These are phyloP conservation scores for Gouania willdenowi DNA, from an alignment of 2,797 vertebrate genomes.

Conservation along the genomic window DNA sequence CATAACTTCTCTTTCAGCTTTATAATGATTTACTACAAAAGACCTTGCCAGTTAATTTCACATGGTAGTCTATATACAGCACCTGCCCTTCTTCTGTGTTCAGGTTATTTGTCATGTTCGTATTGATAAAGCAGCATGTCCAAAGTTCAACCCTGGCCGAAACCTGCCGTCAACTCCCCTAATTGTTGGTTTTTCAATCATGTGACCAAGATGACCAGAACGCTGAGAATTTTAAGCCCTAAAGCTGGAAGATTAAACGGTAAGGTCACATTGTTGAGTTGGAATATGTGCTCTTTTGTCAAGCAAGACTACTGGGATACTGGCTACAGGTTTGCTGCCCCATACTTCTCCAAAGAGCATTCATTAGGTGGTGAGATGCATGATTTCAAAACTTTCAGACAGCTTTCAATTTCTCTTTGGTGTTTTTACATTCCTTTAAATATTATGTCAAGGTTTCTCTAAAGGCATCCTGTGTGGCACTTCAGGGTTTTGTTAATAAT, in stretches of 20 bases:
- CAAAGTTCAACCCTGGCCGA: conserved; percentile 56
- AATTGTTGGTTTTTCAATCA: conserved; percentile 16
- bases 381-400: conserved; percentile 4
- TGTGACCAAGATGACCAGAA: conserved; percentile 41
- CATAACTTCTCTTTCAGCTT: conserved; percentile 41
- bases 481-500: conserved; percentile 1
- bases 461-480: neutral
- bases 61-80: conserved; percentile 35
- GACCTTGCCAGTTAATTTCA: conserved; percentile 65
- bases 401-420: neutral
- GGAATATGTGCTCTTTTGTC: conserved; percentile 9
- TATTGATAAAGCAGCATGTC: conserved; percentile 35
- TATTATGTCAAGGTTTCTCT: neutral
- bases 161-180: conserved; percentile 12
- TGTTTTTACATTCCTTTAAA: neutral
- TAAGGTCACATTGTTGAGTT: conserved; percentile 20
- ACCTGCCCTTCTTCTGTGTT: conserved; percentile 24
- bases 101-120: conserved; percentile 25
- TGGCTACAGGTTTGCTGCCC: conserved; percentile 28
- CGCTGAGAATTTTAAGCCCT: conserved; percentile 48
- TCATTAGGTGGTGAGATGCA: conserved; percentile 60
- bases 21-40: conserved; percentile 75
- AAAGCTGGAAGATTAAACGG: conserved; percentile 39
- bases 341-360: conserved; percentile 18
- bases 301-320: conserved; percentile 6